Percentiles rank a stretch among this genome's conserved stretches.
Evolutionary conservation across 1,140 invertebrate genomes (phyloP).

Genomic region (Dolichoris vasculosae): DNA sequence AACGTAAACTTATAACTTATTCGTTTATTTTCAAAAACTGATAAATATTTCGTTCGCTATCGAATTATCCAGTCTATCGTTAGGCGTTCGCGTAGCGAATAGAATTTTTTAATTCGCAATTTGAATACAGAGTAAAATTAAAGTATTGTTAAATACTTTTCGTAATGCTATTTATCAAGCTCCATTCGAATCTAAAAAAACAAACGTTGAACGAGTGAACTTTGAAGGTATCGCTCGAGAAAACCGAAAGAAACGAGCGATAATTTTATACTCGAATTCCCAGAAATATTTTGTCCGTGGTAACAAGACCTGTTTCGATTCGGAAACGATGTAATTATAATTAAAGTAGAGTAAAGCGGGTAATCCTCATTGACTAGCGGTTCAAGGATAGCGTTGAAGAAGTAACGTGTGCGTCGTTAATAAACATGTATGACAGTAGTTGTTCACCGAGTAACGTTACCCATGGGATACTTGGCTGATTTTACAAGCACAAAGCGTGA

Average conservation of each 20-base stretch:
- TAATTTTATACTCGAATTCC: neutral
- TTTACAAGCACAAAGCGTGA: slow-evolving; percentile 68
- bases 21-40: too few relatives aligned
- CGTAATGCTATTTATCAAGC: too few relatives aligned
- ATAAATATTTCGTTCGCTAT: too few relatives aligned
- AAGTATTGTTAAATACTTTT: too few relatives aligned
- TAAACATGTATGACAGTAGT: slow-evolving; percentile 57
- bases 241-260: neutral
- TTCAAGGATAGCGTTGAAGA: slow-evolving; percentile 22
- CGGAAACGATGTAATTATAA: slow-evolving; percentile 4
- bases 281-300: neutral
- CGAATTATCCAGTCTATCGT: too few relatives aligned
- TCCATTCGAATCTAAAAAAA: neutral
- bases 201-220: neutral
- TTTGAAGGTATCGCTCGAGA: neutral
- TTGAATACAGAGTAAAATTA: too few relatives aligned
- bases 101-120: too few relatives aligned
- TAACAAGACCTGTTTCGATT: slow-evolving; percentile 9
- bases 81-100: too few relatives aligned
- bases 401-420: slow-evolving; percentile 40
- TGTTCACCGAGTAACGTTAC: slow-evolving; percentile 67
- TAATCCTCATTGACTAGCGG: slow-evolving; percentile 22
- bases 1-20: too few relatives aligned
- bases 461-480: slow-evolving; percentile 67
- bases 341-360: slow-evolving; percentile 22